Evolutionary conservation across 2,888 invertebrate genomes (phyloP).

Genomic region (Tipula unca): DNA sequence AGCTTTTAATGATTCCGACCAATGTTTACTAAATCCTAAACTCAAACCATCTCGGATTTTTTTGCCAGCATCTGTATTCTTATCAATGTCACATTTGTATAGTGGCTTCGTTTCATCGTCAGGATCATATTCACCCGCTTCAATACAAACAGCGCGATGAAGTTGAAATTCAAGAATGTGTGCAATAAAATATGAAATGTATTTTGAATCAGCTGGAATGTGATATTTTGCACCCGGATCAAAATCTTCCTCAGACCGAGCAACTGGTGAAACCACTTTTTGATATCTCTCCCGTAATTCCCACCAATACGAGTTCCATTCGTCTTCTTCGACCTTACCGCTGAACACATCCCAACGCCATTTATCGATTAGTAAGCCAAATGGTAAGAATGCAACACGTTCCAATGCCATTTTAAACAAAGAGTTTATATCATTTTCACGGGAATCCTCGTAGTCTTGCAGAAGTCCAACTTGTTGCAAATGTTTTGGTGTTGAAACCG

Average conservation of each 20-base stretch:
- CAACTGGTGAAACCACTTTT: slow-evolving; percentile 40
- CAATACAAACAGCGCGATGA: slow-evolving; percentile 58
- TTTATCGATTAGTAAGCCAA: slow-evolving; percentile 47
- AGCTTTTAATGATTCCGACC: slow-evolving; percentile 50
- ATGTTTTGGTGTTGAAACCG: slow-evolving; percentile 63
- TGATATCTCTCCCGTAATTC: slow-evolving; percentile 39
- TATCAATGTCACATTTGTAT: slow-evolving; percentile 63
- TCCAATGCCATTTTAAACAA: slow-evolving; percentile 44
- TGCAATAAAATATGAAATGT: slow-evolving; percentile 49
- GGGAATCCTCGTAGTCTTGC: slow-evolving; percentile 27
- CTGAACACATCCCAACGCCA: slow-evolving; percentile 52
- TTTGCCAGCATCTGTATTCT: slow-evolving; percentile 57
- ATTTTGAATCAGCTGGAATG: slow-evolving; percentile 41
- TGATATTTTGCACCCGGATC: slow-evolving; percentile 45
- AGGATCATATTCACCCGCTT: slow-evolving; percentile 54
- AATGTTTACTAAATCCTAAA: slow-evolving; percentile 45
- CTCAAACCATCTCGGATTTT: slow-evolving; percentile 45
- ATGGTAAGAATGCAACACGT: slow-evolving; percentile 49
- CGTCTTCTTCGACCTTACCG: slow-evolving; percentile 38
- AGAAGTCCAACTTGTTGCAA: slow-evolving; percentile 33
- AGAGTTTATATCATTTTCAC: slow-evolving; percentile 40
- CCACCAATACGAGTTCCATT: slow-evolving; percentile 45
- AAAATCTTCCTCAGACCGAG: slow-evolving; percentile 38
- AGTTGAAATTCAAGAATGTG: slow-evolving; percentile 73
- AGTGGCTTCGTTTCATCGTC: slow-evolving; percentile 52